Base-by-base conservation (phyloP, 2,888 invertebrate species). In the Lapara coniferarum region DNA sequence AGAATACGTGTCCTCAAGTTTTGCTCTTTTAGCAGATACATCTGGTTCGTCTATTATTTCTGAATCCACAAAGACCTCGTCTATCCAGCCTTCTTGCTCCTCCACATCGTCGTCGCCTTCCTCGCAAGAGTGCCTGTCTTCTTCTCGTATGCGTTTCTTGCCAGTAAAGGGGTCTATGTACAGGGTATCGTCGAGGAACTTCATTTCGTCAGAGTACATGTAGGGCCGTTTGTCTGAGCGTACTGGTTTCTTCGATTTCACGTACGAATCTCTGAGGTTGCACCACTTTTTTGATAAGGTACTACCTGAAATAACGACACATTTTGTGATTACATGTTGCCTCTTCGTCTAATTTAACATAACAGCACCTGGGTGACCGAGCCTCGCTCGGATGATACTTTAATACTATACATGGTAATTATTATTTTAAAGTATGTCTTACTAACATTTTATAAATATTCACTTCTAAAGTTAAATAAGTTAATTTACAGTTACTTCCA, bases 281-380 rank as follows among this genome's bases (percentile, higher is more conserved):
- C 78, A 80, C 86, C 86, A 86, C 67, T 83, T 85, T 69, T 84
- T 85, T n/a, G 74, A 80, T 63, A 83, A 74, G 19, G 74, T 10
- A 5, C 66, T 14, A 13, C 69, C 78, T 78, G 76, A 19, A 63
- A 49, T 44, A 66, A 71, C 1, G 19, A 52, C 8, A 57, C 12
- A n/a, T 66, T 53, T 58, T 16, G 0, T 30, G 5, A 16, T 4
- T 13, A 37, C 37, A 37, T 37, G 5, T 25, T 25, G 25, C 25
- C 25, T 25, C 25, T 25, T 25, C 25, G 25, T 25, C 1, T 25
- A 25, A 25, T 25, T 25, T 25, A 25, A 25, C 25, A 25, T 25
- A 25, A 25, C 25, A n/a, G n/a, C n/a, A n/a, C n/a, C n/a, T n/a
- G n/a, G n/a, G n/a, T n/a, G n/a, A n/a, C n/a, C n/a, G n/a, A n/a